A percentile compares a stretch with the other conserved stretches of the same genome.
Evolutionary conservation across 2,113 vertebrate species (phyloP).

Genomic region (Callipepla californica): DNA sequence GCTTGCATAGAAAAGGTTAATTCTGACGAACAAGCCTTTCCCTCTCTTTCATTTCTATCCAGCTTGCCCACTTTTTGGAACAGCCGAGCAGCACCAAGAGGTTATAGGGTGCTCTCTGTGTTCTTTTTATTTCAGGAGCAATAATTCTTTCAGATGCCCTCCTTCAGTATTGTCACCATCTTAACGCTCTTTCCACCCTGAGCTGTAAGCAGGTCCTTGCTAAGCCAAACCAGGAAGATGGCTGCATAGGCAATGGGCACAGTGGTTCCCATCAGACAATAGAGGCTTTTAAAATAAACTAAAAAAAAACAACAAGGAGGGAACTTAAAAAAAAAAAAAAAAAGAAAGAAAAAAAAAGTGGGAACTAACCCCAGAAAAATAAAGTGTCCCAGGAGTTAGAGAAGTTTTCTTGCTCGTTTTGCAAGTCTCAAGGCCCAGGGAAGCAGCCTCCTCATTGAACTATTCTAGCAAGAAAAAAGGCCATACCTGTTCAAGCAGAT

Average conservation of each 20-base stretch:
- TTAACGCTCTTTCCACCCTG: background rate
- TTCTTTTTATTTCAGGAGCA: background rate
- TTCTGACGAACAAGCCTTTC: background rate
- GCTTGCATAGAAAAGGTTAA: background rate
- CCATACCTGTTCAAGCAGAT: slow-evolving; percentile 70
- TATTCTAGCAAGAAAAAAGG: background rate
- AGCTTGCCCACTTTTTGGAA: background rate
- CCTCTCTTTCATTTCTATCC: background rate
- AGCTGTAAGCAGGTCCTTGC: background rate
- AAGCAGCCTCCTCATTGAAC: background rate
- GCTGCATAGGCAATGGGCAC: background rate
- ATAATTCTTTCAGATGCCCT: background rate
- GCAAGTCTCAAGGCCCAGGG: background rate
- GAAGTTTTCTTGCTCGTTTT: background rate
- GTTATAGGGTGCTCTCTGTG: accelerated
- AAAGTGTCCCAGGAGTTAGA: background rate
- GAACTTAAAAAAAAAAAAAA: background rate
- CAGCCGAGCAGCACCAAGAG: background rate
- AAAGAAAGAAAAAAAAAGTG: background rate
- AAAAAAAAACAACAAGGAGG: background rate
- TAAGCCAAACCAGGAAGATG: background rate
- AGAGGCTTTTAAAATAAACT: background rate
- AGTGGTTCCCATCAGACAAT: background rate
- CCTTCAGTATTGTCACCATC: background rate
- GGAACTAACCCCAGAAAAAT: background rate